Conservation (phyloP, 1,140 invertebrate species). For the Pseudomyrmex flavicornis region DNA sequence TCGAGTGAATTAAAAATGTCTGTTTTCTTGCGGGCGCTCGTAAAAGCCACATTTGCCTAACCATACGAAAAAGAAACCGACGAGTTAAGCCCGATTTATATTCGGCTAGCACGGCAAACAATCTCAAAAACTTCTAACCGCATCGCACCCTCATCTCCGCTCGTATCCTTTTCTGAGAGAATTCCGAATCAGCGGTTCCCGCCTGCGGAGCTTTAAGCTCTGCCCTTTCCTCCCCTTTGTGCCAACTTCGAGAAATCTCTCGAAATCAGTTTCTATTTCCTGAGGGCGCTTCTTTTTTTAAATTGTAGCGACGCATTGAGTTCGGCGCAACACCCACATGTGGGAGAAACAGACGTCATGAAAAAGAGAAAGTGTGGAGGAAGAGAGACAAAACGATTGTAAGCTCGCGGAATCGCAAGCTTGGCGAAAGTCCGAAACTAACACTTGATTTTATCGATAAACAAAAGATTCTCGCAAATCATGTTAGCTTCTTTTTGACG, state of each 20-base stretch:
- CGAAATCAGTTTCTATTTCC: conserved; percentile 49
- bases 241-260: conserved; percentile 55
- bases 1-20: conserved; percentile 53
- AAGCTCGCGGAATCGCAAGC: conserved; percentile 54
- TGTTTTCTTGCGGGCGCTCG: conserved; percentile 36
- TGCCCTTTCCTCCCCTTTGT: neutral
- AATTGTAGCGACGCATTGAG: conserved; percentile 37
- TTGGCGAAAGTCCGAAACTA: conserved; percentile 59
- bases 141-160: conserved; percentile 19
- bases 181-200: conserved; percentile 61
- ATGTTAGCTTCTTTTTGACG: neutral
- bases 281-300: conserved; percentile 29
- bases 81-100: conserved; percentile 63
- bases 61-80: conserved; percentile 57
- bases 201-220: conserved; percentile 57
- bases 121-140: conserved; percentile 60
- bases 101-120: conserved; percentile 59
- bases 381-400: neutral
- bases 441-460: conserved; percentile 59
- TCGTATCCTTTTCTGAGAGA: conserved; percentile 40
- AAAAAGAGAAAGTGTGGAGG: conserved; percentile 3
- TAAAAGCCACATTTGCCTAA: conserved; percentile 61
- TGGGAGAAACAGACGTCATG: conserved; percentile 23
- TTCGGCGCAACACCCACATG: conserved; percentile 29
- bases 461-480: conserved; percentile 43